Evolutionary conservation across 2,797 vertebrate genomes (phyloP).

Genomic region (Lepilemur ruficaudatus): DNA sequence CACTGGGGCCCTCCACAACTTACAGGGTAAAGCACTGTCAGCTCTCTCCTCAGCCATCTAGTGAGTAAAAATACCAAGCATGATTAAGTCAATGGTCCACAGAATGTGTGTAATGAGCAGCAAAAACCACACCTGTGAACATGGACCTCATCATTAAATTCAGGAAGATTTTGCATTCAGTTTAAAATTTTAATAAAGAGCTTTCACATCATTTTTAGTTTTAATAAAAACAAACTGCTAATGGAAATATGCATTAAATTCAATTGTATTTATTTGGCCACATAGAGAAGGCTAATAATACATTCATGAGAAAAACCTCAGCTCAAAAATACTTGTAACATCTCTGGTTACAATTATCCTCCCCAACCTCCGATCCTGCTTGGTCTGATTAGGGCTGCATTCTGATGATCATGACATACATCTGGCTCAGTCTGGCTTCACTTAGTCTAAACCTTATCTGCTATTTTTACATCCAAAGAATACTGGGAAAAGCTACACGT

Average conservation of each 20-base stretch:
- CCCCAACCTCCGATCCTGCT: no score
- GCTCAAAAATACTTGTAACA: neutral
- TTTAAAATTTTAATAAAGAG: neutral
- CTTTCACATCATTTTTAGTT: neutral
- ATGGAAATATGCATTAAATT: slow-evolving; percentile 20
- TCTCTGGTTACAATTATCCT: neutral
- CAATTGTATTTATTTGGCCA: neutral
- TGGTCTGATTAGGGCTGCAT: neutral
- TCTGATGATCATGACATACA: neutral
- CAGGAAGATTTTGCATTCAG: neutral
- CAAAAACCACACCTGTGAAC: neutral
- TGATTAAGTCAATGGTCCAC: neutral
- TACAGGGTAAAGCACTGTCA: neutral
- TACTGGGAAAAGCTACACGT: neutral
- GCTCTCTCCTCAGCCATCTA: neutral
- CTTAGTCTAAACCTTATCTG: neutral
- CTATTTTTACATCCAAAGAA: neutral
- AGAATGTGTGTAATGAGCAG: neutral
- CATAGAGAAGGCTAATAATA: neutral
- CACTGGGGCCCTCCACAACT: neutral
- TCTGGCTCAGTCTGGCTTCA: neutral
- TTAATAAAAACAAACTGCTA: neutral
- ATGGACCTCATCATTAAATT: neutral
- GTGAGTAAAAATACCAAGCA: neutral
- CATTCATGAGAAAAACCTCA: neutral